Evolutionary conservation across 2,888 invertebrate species (phyloP).

Genomic region (Aleiodes leptofemur): DNA sequence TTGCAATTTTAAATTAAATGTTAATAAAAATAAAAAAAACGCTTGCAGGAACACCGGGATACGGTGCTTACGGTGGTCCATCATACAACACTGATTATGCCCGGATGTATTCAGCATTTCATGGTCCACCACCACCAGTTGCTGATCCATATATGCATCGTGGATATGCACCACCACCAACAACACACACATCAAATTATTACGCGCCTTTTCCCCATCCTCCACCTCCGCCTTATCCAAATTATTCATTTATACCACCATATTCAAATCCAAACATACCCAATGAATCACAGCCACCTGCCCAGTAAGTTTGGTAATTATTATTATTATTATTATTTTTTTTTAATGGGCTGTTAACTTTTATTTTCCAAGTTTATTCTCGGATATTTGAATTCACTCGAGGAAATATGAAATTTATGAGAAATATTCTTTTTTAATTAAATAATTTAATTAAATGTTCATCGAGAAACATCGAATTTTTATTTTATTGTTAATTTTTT

Average conservation of each 20-base stretch:
- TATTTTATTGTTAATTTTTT: too few species aligned
- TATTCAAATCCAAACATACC: constrained; percentile 76
- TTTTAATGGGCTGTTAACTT: constrained; percentile 9
- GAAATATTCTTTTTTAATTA: too few species aligned
- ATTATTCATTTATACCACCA: constrained; percentile 77
- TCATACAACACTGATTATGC: constrained; percentile 72
- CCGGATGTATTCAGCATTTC: constrained; percentile 73
- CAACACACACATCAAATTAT: constrained; percentile 71
- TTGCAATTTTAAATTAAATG: not conserved
- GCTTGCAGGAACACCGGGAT: constrained; percentile 66
- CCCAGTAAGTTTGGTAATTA: constrained; percentile 63
- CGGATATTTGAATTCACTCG: constrained; percentile 13
- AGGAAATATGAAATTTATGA: not conserved
- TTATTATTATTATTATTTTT: not conserved
- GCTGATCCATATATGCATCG: constrained; percentile 73
- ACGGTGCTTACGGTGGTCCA: constrained; percentile 71
- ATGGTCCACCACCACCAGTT: constrained; percentile 70
- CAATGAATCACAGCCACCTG: constrained; percentile 73
- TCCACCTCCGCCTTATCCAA: constrained; percentile 77
- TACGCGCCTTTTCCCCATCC: constrained; percentile 75
- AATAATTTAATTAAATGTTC: too few species aligned
- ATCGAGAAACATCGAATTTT: too few species aligned
- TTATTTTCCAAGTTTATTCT: constrained; percentile 30
- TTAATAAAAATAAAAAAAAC: constrained; percentile 6
- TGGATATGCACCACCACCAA: constrained; percentile 70